A percentile compares a stretch with the other conserved stretches of the same genome.
phyloP scores from a whole-genome alignment of 2,797 vertebrate species.

The Hirundo rustica region DNA sequence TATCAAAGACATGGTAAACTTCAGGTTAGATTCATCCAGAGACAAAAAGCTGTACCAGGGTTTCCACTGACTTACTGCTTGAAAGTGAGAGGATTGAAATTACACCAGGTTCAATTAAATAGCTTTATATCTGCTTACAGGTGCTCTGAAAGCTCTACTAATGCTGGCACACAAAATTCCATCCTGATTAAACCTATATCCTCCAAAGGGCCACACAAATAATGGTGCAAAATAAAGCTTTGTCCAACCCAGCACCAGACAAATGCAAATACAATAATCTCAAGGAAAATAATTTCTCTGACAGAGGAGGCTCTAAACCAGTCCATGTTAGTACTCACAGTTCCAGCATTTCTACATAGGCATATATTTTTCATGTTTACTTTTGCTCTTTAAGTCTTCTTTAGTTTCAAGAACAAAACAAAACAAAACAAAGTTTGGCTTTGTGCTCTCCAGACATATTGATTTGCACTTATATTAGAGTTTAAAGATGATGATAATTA shows the following conservation, averaged over 20 bases:
- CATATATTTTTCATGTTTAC: not conserved
- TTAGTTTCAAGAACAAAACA: not conserved
- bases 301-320: not conserved
- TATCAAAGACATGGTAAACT: not conserved
- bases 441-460: not conserved
- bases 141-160: conserved; percentile 23
- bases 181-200: conserved; percentile 18
- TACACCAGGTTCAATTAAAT: not conserved
- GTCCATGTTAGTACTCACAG: not conserved
- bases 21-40: not conserved
- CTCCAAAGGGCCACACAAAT: not conserved
- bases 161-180: not conserved
- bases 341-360: not conserved
- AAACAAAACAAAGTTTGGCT: not conserved
- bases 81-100: not conserved
- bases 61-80: not conserved
- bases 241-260: not conserved
- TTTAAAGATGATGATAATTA: not conserved
- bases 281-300: not conserved
- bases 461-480: not conserved
- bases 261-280: not conserved
- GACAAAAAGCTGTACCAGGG: not conserved
- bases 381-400: not conserved
- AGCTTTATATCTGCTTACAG: conserved; percentile 29
- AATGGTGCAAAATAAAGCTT: not conserved